phyloP scores from a whole-genome alignment of 1,140 invertebrate genomes.

The Drosophila lacertosa region DNA sequence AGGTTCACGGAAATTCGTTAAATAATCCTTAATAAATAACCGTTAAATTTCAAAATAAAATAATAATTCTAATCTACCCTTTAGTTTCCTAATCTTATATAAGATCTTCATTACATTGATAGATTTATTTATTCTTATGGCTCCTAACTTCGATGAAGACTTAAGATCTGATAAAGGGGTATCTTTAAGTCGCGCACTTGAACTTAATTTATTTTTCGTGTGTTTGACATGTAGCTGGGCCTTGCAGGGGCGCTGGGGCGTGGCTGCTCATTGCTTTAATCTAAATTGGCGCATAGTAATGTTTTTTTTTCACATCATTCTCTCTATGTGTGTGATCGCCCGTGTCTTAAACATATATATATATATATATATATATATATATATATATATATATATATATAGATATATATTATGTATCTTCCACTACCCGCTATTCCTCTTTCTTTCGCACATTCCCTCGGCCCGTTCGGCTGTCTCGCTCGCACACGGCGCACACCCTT shows the following conservation, averaged over 20 bases:
- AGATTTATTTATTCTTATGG: no score
- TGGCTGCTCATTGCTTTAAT: slow-evolving; percentile 70
- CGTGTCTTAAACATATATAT: slow-evolving; percentile 56
- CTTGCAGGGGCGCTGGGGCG: slow-evolving; percentile 53
- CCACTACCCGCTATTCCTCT: slow-evolving; percentile 17
- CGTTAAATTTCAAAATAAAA: no score
- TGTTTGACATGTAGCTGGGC: slow-evolving; percentile 45
- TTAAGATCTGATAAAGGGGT: not conserved
- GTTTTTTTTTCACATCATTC: slow-evolving; percentile 41
- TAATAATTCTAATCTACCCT: no score
- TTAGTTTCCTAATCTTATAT: no score
- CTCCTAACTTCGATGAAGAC: not conserved
- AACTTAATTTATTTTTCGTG: slow-evolving; percentile 20
- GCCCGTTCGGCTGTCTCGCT: slow-evolving; percentile 5
- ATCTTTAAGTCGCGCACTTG: not conserved
- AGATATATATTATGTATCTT: slow-evolving; percentile 42
- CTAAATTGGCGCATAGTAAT: slow-evolving; percentile 80
- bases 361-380: slow-evolving; percentile 9
- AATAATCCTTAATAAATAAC: no score
- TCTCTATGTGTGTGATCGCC: slow-evolving; percentile 59
- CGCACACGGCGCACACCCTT: slow-evolving; percentile 69
- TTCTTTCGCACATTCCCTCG: slow-evolving; percentile 6
- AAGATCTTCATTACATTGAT: no score
- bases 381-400: slow-evolving; percentile 1
- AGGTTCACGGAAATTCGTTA: no score